Percentiles rank a stretch among this genome's conserved stretches.
These are phyloP conservation scores for Hirtodrosophila confusa DNA, from an alignment of 2,888 invertebrate species.

Conservation along the genomic window DNA sequence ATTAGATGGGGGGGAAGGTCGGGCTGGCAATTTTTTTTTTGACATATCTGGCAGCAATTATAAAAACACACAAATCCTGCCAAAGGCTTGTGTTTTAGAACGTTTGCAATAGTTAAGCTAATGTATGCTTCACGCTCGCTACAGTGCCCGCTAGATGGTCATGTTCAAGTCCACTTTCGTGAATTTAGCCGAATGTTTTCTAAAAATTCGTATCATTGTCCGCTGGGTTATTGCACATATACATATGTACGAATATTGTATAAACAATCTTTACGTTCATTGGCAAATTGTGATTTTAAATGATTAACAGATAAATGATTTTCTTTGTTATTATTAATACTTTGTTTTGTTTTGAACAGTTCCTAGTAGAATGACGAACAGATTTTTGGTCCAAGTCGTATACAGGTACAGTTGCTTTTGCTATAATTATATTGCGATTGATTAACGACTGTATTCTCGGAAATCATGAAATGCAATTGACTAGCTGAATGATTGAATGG, in stretches of 20 bases:
- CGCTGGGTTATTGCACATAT: slow-evolving; percentile 17
- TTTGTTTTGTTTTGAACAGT: slow-evolving; percentile 5
- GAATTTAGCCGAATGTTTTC: no score
- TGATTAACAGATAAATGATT: slow-evolving; percentile 62
- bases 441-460: slow-evolving; percentile 2
- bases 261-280: slow-evolving; percentile 38
- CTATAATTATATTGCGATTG: slow-evolving; percentile 14
- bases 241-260: slow-evolving; percentile 5
- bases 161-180: no score
- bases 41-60: no score
- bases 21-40: no score
- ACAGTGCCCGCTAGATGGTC: no score
- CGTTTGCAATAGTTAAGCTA: no score
- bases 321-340: slow-evolving; percentile 7
- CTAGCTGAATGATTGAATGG: not conserved
- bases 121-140: no score
- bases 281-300: slow-evolving; percentile 57
- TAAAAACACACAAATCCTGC: no score
- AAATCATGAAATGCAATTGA: slow-evolving; percentile 12
- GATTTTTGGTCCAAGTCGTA: slow-evolving; percentile 3
- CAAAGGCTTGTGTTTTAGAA: no score
- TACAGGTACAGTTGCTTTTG: slow-evolving; percentile 28
- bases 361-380: slow-evolving; percentile 15
- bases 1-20: no score
- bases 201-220: no score